Base-by-base conservation (phyloP, 2,797 vertebrate genomes). In the Ctenochaetus hawaiiensis region DNA sequence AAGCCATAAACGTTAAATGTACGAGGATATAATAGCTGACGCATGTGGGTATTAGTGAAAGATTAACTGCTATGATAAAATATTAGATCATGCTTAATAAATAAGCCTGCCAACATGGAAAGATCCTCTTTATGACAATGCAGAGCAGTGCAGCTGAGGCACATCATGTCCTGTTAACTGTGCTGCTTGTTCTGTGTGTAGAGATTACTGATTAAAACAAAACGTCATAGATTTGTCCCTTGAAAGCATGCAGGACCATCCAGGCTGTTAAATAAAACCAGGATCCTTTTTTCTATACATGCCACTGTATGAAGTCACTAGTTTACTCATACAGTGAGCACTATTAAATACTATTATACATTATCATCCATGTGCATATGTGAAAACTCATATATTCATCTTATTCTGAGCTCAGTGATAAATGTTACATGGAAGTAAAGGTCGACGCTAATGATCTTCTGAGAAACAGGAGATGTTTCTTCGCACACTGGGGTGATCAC, bases 1-100 rank as follows among this genome's bases (percentile, higher is more conserved):
- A 77, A 71, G 48, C 59, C 66, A 22, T 72, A 81, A 80, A 67
- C 83, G 45, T 59, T 43, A 63, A 83, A 81, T 61, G 70, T 60
- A 81, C 62, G 22, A 56, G 34, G 59, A 81, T 78, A 88, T 77
- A 83, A 75, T 69, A 68, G 77, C 51, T 76, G 75, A 78, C 17
- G 62, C 67, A 82, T 87, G 67, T 1, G 65, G 52, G 85, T 80
- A 87, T 88, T 87, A 87, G 83, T 65, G 53, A 60, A 84, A 86
- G 88, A 92, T 90, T 81, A 88, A 79, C 67, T 80, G 80, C 34
- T 56, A 53, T 78, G 83, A 76, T 88, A 77, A 80, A 76, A 90
- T 77, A 74, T 87, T 72, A 84, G 81, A 85, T 82, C 72, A 81
- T 75, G 75, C 77, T 75, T 85, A 65, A 78, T 87, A 87, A 83